Percentiles rank a stretch among this genome's conserved stretches.
Evolutionary conservation across 2,797 vertebrate species (phyloP).

Genomic region (Sebastes cheni): DNA sequence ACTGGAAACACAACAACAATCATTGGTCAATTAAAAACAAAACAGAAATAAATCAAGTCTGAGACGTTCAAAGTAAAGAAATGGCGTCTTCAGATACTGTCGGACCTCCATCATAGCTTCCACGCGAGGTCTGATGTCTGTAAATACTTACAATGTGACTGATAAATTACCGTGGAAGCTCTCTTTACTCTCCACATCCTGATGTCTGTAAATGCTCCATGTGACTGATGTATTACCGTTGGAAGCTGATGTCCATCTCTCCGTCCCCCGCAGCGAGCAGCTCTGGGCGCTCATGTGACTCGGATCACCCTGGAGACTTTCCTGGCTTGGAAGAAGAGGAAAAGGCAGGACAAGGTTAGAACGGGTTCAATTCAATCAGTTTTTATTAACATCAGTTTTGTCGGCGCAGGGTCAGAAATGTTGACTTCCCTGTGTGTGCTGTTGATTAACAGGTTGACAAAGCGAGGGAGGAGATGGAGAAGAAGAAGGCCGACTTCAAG

Average conservation of each 20-base stretch:
- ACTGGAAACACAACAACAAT: not conserved
- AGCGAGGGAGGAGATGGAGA: constrained; percentile 94
- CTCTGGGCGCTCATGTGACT: constrained; percentile 92
- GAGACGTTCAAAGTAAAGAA: too few relatives aligned
- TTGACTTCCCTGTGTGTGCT: too few relatives aligned
- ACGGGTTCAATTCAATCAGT: not conserved
- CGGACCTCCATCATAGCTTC: not conserved
- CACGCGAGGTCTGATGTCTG: not conserved
- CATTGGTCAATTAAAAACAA: not conserved
- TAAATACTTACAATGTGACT: not conserved
- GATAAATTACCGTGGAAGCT: not conserved
- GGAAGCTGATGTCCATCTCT: not conserved
- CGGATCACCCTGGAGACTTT: constrained; percentile 98
- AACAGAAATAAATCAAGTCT: not conserved
- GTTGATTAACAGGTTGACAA: constrained; percentile 82
- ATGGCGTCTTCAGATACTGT: too few relatives aligned
- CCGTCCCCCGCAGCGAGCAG: constrained; percentile 83
- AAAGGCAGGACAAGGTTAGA: constrained; percentile 94
- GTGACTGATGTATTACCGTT: not conserved
- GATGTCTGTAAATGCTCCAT: not conserved
- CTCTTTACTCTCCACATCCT: not conserved
- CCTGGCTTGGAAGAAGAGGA: constrained; percentile 98
- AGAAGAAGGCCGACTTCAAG: constrained; percentile 97
- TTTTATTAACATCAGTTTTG: not conserved
- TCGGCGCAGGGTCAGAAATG: not conserved